Conservation (phyloP, 2,113 vertebrate genomes). For the Piaya cayana region DNA sequence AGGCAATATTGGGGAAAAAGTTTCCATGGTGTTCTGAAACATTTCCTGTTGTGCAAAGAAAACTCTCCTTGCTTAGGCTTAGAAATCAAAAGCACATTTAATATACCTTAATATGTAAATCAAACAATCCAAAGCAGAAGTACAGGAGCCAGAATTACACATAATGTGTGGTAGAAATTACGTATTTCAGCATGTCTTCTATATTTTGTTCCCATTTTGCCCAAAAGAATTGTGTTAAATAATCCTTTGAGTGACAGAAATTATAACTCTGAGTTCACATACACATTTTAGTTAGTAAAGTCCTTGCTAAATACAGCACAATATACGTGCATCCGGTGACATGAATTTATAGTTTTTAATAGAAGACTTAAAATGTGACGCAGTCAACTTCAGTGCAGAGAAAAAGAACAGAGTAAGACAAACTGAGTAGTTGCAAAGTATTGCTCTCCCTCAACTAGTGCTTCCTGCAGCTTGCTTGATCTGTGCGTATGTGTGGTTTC, state of each 20-base stretch:
- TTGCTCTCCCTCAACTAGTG: not conserved
- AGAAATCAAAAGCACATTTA: not conserved
- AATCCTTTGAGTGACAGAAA: conserved; percentile 13
- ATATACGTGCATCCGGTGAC: not conserved
- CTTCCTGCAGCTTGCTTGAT: not conserved
- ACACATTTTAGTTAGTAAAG: not conserved
- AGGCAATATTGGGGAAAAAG: not conserved
- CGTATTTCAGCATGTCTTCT: not conserved
- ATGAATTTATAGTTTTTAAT: not conserved
- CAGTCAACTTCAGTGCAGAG: not conserved
- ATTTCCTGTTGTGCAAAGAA: not conserved
- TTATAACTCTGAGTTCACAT: not conserved
- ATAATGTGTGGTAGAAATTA: not conserved
- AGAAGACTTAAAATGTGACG: not conserved
- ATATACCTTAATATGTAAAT: not conserved
- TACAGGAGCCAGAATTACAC: not conserved
- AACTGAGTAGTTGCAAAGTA: not conserved
- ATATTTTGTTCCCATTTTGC: not conserved
- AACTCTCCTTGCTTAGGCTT: not conserved
- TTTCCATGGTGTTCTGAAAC: not conserved
- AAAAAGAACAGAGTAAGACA: not conserved
- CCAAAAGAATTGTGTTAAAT: not conserved
- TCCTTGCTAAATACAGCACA: conserved; percentile 9
- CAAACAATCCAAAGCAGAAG: not conserved
- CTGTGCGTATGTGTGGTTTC: not conserved